Conservation (phyloP, 1,140 invertebrate genomes). For the Steinernema khuongi region DNA sequence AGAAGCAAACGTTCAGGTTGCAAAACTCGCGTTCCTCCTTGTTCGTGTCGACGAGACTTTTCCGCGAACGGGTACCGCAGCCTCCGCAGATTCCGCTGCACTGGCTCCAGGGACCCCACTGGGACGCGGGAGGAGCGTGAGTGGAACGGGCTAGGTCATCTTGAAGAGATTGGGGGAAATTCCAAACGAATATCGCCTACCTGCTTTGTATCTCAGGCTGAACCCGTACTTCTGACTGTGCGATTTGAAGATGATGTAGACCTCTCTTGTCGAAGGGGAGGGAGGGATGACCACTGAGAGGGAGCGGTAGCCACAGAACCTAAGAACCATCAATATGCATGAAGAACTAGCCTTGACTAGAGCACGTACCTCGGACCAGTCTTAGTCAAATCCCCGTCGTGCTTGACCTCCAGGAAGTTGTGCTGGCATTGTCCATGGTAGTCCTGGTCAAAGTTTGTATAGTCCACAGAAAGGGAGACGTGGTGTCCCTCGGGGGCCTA, state of each 20-base stretch:
- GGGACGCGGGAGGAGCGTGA: no score
- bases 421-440: not conserved
- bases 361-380: no score
- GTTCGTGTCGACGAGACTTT: not conserved
- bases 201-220: not conserved
- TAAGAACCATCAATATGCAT: no score
- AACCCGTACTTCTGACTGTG: not conserved
- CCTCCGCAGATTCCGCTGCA: not conserved
- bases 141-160: no score
- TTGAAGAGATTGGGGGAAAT: no score
- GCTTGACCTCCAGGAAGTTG: not conserved
- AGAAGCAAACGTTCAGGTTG: not conserved
- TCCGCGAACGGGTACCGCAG: not conserved
- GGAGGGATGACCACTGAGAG: not conserved
- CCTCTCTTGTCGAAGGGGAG: not conserved
- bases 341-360: no score
- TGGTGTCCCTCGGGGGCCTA: not conserved
- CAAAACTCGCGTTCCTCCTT: not conserved
- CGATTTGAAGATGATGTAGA: not conserved
- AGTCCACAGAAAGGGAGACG: not conserved
- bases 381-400: not conserved
- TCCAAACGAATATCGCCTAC: not conserved
- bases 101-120: not conserved
- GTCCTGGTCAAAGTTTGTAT: not conserved
- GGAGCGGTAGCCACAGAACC: no score